Percentiles rank a stretch among this genome's conserved stretches.
These are phyloP conservation scores for Squalus acanthias DNA, from an alignment of 2,797 vertebrate species.

Conservation along the genomic window DNA sequence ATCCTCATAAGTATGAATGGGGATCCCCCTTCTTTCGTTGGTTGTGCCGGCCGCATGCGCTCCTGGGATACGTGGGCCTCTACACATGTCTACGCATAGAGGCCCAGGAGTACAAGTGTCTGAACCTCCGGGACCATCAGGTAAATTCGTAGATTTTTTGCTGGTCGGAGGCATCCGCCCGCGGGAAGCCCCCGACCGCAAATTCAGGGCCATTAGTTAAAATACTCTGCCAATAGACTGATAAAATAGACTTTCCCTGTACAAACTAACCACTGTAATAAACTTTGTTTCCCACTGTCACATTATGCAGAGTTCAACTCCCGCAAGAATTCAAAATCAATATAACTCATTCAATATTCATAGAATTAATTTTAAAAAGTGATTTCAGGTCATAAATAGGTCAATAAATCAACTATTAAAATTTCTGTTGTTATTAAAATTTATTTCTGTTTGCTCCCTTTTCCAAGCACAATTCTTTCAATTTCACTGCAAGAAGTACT, in stretches of 20 bases:
- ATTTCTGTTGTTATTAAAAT: not conserved
- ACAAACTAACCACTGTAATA: not conserved
- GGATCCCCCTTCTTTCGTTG: too few relatives aligned
- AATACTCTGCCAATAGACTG: not conserved
- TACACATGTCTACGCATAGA: too few relatives aligned
- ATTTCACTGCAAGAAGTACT: not conserved
- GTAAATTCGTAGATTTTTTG: too few relatives aligned
- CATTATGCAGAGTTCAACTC: not conserved
- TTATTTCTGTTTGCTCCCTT: not conserved
- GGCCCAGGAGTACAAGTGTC: too few relatives aligned
- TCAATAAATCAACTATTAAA: not conserved
- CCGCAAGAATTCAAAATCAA: conserved; percentile 21
- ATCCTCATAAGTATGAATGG: too few relatives aligned
- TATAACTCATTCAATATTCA: not conserved
- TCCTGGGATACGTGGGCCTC: too few relatives aligned
- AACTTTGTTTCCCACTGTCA: not conserved
- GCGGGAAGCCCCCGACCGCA: too few relatives aligned
- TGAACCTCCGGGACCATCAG: too few relatives aligned
- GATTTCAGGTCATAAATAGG: not conserved
- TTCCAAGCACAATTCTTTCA: not conserved
- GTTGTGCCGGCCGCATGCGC: too few relatives aligned
- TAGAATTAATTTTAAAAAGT: not conserved
- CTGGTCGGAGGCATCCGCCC: too few relatives aligned
- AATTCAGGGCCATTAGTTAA: too few relatives aligned
- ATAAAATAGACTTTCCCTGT: not conserved